phyloP scores from a whole-genome alignment of 2,888 invertebrate species.

The Aporophyla nigra region DNA sequence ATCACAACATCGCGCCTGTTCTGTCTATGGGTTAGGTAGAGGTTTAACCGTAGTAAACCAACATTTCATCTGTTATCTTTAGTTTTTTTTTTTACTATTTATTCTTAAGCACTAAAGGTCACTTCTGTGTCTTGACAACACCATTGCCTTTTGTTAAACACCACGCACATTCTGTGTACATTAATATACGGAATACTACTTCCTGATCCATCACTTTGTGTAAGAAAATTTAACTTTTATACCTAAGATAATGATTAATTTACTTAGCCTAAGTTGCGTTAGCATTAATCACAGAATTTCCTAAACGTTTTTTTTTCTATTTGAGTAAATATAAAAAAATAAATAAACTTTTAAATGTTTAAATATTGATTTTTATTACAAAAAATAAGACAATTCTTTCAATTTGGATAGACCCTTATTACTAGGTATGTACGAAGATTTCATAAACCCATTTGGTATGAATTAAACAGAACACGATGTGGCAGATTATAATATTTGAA shows the following conservation, averaged over 20 bases:
- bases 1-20: not conserved
- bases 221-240: conserved; percentile 27
- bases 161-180: not conserved
- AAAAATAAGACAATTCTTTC: not conserved
- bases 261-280: conserved; percentile 34
- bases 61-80: not conserved
- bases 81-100: not conserved
- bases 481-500: not conserved
- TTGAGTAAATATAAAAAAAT: conserved; percentile 34
- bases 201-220: conserved; percentile 6
- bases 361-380: not conserved
- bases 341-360: conserved; percentile 36
- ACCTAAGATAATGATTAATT: conserved; percentile 31
- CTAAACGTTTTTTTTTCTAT: conserved; percentile 46
- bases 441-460: not conserved
- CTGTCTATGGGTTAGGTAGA: not conserved
- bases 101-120: not conserved
- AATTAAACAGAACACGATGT: not conserved
- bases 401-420: not conserved
- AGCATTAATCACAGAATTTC: conserved; percentile 24
- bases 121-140: not conserved
- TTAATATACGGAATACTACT: not conserved
- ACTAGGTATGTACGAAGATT: not conserved
- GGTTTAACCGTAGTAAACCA: not conserved
- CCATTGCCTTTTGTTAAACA: not conserved